Evolutionary conservation across 1,140 invertebrate genomes (phyloP).

Genomic region (Macrobrachium rosenbergii): DNA sequence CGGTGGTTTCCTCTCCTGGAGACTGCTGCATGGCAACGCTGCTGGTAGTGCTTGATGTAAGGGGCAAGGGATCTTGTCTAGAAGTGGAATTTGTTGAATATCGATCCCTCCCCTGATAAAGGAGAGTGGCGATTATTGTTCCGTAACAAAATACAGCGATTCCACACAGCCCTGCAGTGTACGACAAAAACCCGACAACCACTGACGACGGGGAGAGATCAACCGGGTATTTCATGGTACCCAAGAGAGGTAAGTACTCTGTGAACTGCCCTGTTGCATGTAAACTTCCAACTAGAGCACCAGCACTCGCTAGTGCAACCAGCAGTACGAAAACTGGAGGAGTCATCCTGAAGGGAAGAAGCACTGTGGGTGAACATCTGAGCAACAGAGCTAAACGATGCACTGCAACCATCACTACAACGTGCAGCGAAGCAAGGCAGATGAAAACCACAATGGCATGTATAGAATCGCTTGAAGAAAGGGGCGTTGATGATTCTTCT

Average conservation of each 20-base stretch:
- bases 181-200: slow-evolving; percentile 8
- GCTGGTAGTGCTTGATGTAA: background rate
- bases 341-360: background rate
- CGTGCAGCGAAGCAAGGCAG: slow-evolving; percentile 28
- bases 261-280: slow-evolving; percentile 27
- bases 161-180: slow-evolving; percentile 16
- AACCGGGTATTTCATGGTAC: background rate
- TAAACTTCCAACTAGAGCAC: background rate
- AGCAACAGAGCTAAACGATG: slow-evolving; percentile 26
- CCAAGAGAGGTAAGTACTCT: background rate
- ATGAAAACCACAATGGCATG: slow-evolving; percentile 14
- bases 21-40: background rate
- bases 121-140: background rate
- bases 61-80: background rate
- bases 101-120: slow-evolving; percentile 5
- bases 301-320: slow-evolving; percentile 1
- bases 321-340: background rate
- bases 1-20: background rate
- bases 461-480: background rate
- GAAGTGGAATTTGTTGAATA: background rate
- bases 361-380: background rate
- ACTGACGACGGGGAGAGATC: background rate
- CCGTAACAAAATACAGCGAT: slow-evolving; percentile 3
- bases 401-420: slow-evolving; percentile 23
- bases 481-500: background rate